These are phyloP conservation scores for Epizoanthus illoricatus DNA, from an alignment of 92 coral and sea anemone species.

Conservation along the genomic window DNA sequence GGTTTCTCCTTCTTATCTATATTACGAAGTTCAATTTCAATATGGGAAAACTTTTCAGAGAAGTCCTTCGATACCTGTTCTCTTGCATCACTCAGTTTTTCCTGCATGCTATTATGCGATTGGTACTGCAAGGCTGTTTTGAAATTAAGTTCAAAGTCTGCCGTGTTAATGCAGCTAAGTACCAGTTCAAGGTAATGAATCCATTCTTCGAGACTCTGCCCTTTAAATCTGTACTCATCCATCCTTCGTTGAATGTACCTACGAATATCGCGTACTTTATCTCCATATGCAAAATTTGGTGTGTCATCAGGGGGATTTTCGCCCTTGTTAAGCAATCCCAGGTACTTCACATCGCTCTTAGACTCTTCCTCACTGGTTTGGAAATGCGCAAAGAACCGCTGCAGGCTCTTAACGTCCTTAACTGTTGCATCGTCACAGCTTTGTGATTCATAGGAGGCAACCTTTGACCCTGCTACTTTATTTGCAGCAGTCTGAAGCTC, in stretches of 20 bases:
- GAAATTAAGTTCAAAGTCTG: conserved; percentile 27
- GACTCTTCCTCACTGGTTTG: not conserved
- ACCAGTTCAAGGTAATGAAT: conserved; percentile 15
- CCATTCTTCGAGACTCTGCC: conserved; percentile 18
- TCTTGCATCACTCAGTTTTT: not conserved
- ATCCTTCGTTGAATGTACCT: conserved; percentile 14
- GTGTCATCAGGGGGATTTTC: conserved; percentile 25
- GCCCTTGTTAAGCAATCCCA: conserved; percentile 19
- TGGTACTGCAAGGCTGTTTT: conserved; percentile 20
- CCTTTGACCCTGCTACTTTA: conserved; percentile 23
- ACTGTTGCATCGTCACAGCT: not conserved
- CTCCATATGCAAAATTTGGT: conserved; percentile 24
- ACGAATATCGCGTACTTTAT: conserved; percentile 17
- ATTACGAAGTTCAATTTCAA: not conserved
- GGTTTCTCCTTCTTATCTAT: not conserved
- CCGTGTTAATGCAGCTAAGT: conserved; percentile 4
- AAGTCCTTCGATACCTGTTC: conserved; percentile 4
- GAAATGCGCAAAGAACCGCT: conserved; percentile 13
- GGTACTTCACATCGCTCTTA: conserved; percentile 20
- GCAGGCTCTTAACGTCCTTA: not conserved
- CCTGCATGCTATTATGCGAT: not conserved
- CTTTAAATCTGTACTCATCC: not conserved
- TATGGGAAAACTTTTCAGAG: not conserved
- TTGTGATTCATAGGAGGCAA: conserved; percentile 1
- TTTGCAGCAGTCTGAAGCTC: conserved; percentile 27